phyloP scores from a whole-genome alignment of 23 tunicate genomes.

The Ciona savignyi region DNA sequence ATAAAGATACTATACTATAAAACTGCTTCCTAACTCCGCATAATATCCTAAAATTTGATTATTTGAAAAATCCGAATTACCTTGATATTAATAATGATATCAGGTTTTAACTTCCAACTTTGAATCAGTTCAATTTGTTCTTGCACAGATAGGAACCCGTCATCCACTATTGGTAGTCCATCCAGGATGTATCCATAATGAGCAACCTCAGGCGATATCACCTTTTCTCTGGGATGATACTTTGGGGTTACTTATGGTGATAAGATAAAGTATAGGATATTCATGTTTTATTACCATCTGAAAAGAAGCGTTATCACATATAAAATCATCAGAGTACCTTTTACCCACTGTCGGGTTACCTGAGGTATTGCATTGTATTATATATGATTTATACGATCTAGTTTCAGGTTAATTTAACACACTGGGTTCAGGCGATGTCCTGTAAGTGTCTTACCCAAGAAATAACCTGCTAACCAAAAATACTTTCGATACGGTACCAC shows the following conservation, averaged over 20 bases:
- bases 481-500: no score
- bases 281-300: neutral
- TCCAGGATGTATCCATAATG: constrained; percentile 91
- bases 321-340: neutral
- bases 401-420: no score
- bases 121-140: constrained; percentile 65
- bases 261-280: no score
- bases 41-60: neutral
- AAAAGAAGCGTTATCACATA: neutral
- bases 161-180: constrained; percentile 65
- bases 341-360: neutral
- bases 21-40: no score
- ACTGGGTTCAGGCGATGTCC: no score
- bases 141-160: constrained; percentile 32
- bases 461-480: no score
- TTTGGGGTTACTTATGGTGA: no score
- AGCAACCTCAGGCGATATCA: constrained; percentile 72
- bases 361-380: no score
- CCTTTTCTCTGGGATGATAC: constrained; percentile 44
- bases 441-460: no score
- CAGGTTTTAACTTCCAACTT: constrained; percentile 67
- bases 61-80: constrained; percentile 16
- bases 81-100: constrained; percentile 74
- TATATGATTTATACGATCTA: no score
- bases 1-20: no score